Evolutionary conservation across 2,113 vertebrate genomes (phyloP).

Genomic region (Brachyhypopomus gauderio): DNA sequence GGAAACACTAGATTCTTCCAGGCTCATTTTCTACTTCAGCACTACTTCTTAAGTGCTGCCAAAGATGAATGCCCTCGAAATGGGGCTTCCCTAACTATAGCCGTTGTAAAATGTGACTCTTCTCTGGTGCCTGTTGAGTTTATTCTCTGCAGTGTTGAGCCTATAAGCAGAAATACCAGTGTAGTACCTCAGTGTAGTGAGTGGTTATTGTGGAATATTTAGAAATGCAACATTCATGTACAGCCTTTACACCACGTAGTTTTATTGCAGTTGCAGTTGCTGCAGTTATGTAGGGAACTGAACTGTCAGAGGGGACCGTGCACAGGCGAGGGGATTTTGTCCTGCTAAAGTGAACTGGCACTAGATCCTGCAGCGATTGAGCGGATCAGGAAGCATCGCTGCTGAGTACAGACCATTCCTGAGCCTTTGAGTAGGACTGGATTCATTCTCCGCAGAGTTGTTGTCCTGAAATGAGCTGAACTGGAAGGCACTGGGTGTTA

Average conservation of each 20-base stretch:
- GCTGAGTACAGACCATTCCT: background rate
- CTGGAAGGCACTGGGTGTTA: background rate
- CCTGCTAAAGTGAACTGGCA: too few species aligned
- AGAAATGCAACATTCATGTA: too few species aligned
- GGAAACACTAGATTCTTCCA: background rate
- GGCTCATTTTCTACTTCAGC: background rate
- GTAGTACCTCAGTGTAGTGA: too few species aligned
- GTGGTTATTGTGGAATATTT: too few species aligned
- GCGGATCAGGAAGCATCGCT: background rate
- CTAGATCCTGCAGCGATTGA: background rate
- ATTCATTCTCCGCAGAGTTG: background rate
- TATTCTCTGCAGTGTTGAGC: background rate
- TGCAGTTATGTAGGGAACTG: background rate
- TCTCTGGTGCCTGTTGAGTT: background rate
- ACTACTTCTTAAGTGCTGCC: background rate
- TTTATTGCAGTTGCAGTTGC: background rate
- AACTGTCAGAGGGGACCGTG: background rate
- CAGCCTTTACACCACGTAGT: background rate
- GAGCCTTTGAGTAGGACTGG: background rate
- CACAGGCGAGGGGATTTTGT: too few species aligned
- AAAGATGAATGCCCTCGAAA: conserved; percentile 2
- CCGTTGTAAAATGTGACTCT: background rate
- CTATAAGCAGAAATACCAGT: too few species aligned
- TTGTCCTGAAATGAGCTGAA: background rate
- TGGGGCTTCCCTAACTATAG: background rate